Conservation (phyloP, 2,797 vertebrate species). For the Argya squamiceps region DNA sequence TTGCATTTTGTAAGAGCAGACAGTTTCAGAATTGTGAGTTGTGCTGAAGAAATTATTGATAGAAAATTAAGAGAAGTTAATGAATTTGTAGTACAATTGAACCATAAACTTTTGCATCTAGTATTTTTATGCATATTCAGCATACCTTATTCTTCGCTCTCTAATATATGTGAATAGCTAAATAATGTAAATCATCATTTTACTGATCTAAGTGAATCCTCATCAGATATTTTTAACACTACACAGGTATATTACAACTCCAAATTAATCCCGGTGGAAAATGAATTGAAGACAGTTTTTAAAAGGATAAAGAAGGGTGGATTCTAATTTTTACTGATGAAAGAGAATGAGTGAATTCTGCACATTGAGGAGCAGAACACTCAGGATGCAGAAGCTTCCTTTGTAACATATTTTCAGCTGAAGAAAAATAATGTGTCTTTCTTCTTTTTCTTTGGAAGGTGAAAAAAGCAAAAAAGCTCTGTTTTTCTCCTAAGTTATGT, state of each 20-base stretch:
- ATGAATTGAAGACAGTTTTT: neutral
- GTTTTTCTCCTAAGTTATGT: neutral
- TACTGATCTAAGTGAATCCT: neutral
- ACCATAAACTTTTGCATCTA: neutral
- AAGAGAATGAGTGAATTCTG: neutral
- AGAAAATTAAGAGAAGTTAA: neutral
- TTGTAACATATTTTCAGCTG: neutral
- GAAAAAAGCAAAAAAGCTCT: neutral
- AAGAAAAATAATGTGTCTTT: neutral
- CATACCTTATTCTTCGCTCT: neutral
- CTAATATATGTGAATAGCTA: neutral
- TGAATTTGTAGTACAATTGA: neutral
- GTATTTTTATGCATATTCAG: neutral
- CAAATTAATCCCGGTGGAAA: neutral
- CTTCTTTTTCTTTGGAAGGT: neutral
- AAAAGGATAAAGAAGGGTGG: neutral
- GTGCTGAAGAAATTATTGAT: neutral
- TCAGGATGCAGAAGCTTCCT: neutral
- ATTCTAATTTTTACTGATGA: conserved; percentile 13
- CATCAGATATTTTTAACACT: neutral
- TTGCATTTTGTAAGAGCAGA: neutral
- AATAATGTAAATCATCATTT: neutral
- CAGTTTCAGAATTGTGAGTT: neutral
- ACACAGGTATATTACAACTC: neutral
- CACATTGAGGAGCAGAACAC: neutral